These are phyloP conservation scores for Spondyliosoma cantharus DNA, from an alignment of 2,797 vertebrate species.

Conservation along the genomic window DNA sequence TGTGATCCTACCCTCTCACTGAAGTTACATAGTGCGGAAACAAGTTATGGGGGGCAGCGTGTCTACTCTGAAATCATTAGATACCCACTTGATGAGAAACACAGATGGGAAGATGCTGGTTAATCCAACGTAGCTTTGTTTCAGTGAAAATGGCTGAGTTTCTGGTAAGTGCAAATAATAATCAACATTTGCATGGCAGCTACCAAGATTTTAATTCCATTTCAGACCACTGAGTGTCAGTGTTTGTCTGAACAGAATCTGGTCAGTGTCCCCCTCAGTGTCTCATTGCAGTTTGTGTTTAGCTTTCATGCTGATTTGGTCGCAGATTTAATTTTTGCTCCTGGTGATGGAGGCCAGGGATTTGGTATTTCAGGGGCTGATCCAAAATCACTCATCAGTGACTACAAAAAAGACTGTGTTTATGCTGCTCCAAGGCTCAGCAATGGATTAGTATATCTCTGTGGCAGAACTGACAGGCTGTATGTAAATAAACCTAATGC, in stretches of 20 bases:
- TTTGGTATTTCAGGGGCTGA: constrained; percentile 50
- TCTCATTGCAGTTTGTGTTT: constrained; percentile 9
- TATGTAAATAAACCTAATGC: constrained; percentile 61
- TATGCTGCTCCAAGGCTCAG: constrained; percentile 53
- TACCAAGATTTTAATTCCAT: constrained; percentile 14
- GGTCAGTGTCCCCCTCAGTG: background rate
- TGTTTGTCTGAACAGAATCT: constrained; percentile 59
- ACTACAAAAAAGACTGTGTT: constrained; percentile 47
- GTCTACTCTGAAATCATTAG: background rate
- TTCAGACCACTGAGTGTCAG: constrained; percentile 69
- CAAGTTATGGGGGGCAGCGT: no score
- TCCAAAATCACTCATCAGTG: constrained; percentile 53
- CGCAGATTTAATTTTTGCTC: constrained; percentile 58
- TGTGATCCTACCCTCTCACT: no score
- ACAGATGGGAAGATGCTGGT: background rate
- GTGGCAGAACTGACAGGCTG: constrained; percentile 59
- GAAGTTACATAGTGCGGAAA: no score
- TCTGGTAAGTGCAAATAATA: background rate
- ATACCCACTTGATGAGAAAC: background rate
- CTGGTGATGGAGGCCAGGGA: constrained; percentile 44
- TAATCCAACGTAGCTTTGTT: background rate
- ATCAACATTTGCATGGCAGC: background rate
- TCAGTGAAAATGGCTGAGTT: background rate
- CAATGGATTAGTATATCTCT: constrained; percentile 55
- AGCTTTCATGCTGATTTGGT: constrained; percentile 47